phyloP scores from a whole-genome alignment of 2,113 vertebrate genomes.

The Mellivora capensis region DNA sequence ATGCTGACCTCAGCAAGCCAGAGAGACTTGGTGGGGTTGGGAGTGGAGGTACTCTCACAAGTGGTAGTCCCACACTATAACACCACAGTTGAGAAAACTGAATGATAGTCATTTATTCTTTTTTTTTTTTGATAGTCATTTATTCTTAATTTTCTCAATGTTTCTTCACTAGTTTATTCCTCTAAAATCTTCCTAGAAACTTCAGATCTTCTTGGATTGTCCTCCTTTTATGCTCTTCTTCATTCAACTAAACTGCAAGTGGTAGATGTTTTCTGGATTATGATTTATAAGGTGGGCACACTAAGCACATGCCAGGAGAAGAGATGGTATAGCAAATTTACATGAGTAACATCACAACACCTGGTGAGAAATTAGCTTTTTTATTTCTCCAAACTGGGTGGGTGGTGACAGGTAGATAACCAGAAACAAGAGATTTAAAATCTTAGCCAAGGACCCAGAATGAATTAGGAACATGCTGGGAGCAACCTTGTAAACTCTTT shows the following conservation, averaged over 20 bases:
- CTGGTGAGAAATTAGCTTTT: neutral
- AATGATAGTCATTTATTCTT: neutral
- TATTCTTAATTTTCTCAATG: neutral
- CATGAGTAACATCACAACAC: fast-evolving
- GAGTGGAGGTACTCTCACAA: neutral
- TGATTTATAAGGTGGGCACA: neutral
- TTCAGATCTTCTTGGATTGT: neutral
- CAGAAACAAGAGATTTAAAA: neutral
- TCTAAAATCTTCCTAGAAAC: neutral
- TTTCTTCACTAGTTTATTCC: neutral
- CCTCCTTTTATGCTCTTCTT: neutral
- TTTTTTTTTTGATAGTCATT: fast-evolving
- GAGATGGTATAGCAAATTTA: too few relatives aligned
- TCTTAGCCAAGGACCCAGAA: neutral
- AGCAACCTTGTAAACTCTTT: neutral
- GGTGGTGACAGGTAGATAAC: neutral
- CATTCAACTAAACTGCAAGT: too few relatives aligned
- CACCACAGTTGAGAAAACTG: neutral
- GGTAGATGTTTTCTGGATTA: neutral
- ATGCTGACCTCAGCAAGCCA: neutral
- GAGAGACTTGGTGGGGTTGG: neutral
- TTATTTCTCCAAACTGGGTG: neutral
- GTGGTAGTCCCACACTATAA: fast-evolving
- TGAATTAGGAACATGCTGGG: neutral
- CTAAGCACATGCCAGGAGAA: neutral